Evolutionary conservation across 2,888 invertebrate genomes (phyloP), one percentile per base, ranked within the genome.

Genomic region (Slavum lentiscoides): DNA sequence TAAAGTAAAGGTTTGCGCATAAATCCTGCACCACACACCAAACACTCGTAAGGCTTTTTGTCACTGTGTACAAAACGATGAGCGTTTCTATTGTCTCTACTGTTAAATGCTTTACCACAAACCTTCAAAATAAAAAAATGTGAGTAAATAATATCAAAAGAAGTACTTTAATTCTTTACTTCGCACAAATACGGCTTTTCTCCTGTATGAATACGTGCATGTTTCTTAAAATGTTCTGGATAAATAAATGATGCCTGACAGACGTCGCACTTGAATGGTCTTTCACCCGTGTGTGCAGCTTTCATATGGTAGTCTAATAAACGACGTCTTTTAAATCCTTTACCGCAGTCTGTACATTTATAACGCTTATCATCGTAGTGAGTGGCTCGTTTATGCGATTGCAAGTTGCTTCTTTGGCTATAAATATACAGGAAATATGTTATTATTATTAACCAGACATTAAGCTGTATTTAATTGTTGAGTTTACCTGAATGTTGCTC

Each of bases 61-160:
- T 94, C 92, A 85, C 93, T 93, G 87, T 95, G 95, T 69, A 93
- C 91, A 86, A 94, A 94, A 53, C 93, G 89, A 86, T 94, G 94
- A 15, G 93, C 92, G 87, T 94, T 94, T 82, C 94, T 89, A 85
- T 94, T 95, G 87, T 94, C 94, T 82, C 93, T 89, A 15, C 93
- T 93, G 85, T 92, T 93, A 87, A 95, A 95, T 74, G 92, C 90
- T 86, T 94, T 94, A 74, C 93, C 93, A 86, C 95, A 95, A 21
- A 94, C 91, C 90, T 91, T 86, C 21, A 59, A 21, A 21, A 59
- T 59, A 23, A 21, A 61, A 61, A 23, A 23, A 13, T 61, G 7
- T 43, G 43, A 43, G 43, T 1, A 61, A 13, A 61, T 61, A 67
- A 19, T 21, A 64, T 43, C 11, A 69, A 81, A 61, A 30, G 0